Evolutionary conservation across 2,113 vertebrate genomes (phyloP).

Genomic region (Pavo muticus): DNA sequence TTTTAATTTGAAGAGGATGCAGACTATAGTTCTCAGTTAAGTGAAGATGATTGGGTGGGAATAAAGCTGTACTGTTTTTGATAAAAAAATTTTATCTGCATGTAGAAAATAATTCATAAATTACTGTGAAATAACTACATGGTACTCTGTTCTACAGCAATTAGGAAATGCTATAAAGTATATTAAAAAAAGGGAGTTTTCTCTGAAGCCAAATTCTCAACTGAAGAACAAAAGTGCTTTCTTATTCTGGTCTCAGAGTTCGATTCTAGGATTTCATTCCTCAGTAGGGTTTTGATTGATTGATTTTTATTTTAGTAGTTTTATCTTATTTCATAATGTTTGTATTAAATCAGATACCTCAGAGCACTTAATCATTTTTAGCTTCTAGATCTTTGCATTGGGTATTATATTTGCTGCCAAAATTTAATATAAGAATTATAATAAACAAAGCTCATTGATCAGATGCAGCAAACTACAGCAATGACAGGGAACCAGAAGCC

Average conservation of each 20-base stretch:
- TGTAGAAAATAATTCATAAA: neutral
- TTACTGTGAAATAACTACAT: neutral
- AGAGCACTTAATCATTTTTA: conserved; percentile 35
- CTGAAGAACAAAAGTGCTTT: neutral
- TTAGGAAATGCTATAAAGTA: neutral
- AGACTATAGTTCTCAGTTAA: neutral
- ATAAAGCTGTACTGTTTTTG: neutral
- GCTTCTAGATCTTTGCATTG: conserved; percentile 10
- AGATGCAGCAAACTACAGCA: neutral
- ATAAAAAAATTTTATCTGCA: neutral
- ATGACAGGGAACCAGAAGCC: neutral
- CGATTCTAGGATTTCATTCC: neutral
- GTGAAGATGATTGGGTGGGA: neutral
- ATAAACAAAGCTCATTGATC: conserved; percentile 35
- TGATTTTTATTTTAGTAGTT: conserved; percentile 34
- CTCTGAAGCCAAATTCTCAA: neutral
- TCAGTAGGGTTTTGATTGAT: conserved; percentile 54
- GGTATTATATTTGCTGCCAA: conserved; percentile 27
- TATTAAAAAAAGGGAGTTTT: neutral
- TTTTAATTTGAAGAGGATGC: neutral
- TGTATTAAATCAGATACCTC: conserved; percentile 42
- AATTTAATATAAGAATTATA: conserved; percentile 16
- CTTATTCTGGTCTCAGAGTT: neutral
- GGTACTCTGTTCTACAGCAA: neutral
- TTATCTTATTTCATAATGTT: conserved; percentile 51